A percentile compares a stretch with the other conserved stretches of the same genome.
Evolutionary conservation across 2,888 invertebrate species (phyloP).

Genomic region (Nemotelus pantherinus): DNA sequence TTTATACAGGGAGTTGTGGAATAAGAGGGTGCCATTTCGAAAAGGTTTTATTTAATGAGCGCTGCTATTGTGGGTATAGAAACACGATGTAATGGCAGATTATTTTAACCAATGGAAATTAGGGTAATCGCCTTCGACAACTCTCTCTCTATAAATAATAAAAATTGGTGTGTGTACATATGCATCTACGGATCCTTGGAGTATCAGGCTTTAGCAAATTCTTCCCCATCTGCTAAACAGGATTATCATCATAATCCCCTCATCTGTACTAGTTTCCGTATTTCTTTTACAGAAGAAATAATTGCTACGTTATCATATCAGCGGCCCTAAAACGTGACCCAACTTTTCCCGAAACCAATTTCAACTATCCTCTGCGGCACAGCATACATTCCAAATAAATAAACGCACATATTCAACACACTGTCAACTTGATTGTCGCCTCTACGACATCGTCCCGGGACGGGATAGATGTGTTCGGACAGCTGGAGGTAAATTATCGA

Average conservation of each 20-base stretch:
- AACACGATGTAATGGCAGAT: background rate
- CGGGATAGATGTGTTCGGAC: slow-evolving; percentile 8
- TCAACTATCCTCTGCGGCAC: background rate
- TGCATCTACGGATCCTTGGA: too few species aligned
- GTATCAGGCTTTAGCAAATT: too few species aligned
- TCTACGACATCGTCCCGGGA: background rate
- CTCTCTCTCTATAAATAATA: too few species aligned
- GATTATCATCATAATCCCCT: background rate
- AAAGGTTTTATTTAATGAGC: background rate
- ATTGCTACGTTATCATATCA: background rate
- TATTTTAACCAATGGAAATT: too few species aligned
- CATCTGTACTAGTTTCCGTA: background rate
- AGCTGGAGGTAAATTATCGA: slow-evolving; percentile 30
- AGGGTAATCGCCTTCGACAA: too few species aligned
- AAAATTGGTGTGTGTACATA: too few species aligned
- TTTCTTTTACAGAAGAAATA: too few species aligned
- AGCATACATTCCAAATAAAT: slow-evolving; percentile 1
- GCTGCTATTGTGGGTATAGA: background rate
- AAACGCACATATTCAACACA: slow-evolving; percentile 20
- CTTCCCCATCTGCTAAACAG: background rate
- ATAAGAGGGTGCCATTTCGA: background rate
- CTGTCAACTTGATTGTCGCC: background rate
- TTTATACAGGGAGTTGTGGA: background rate
- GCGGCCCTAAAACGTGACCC: background rate
- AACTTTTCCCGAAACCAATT: background rate